phyloP scores from a whole-genome alignment of 1,140 invertebrate species.

The Drosophila pallidifrons region DNA sequence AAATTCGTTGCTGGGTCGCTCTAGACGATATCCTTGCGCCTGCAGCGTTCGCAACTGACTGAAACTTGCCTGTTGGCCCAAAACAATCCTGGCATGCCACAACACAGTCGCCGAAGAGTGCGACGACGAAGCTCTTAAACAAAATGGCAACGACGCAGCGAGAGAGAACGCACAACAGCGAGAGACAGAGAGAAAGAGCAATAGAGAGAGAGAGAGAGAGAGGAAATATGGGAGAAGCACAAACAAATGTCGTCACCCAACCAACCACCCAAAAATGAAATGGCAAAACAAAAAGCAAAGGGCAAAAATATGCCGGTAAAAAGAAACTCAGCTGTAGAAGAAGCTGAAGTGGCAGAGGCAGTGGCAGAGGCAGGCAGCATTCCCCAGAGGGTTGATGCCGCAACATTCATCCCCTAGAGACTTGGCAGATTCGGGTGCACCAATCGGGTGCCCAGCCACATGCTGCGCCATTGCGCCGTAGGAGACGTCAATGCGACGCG shows the following conservation, averaged over 20 bases:
- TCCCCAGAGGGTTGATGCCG: slow-evolving; percentile 69
- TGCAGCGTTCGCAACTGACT: slow-evolving; percentile 78
- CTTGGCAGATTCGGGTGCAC: slow-evolving; percentile 50
- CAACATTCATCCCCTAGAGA: slow-evolving; percentile 64
- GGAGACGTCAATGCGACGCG: slow-evolving; percentile 40
- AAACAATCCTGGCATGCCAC: slow-evolving; percentile 52
- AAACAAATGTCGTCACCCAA: slow-evolving; percentile 55
- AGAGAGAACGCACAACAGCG: slow-evolving; percentile 10
- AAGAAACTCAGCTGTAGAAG: not conserved
- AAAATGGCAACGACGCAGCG: slow-evolving; percentile 55
- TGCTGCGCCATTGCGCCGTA: slow-evolving; percentile 64
- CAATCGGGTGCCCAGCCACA: slow-evolving; percentile 73
- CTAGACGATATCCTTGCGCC: slow-evolving; percentile 72
- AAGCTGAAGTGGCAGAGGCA: not conserved
- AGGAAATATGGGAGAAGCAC: no score
- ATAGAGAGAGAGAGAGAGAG: slow-evolving; percentile 6
- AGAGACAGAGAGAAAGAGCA: not conserved
- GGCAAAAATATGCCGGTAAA: slow-evolving; percentile 31
- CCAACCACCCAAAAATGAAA: slow-evolving; percentile 46
- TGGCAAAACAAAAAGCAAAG: slow-evolving; percentile 18
- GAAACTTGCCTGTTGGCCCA: slow-evolving; percentile 62
- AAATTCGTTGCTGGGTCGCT: slow-evolving; percentile 41
- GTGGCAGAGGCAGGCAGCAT: slow-evolving; percentile 13
- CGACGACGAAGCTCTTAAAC: slow-evolving; percentile 66
- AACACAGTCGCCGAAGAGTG: slow-evolving; percentile 37